Evolutionary conservation across 2,888 invertebrate genomes (phyloP), one percentile per base, ranked within the genome.

Genomic region (Amitus sp.): DNA sequence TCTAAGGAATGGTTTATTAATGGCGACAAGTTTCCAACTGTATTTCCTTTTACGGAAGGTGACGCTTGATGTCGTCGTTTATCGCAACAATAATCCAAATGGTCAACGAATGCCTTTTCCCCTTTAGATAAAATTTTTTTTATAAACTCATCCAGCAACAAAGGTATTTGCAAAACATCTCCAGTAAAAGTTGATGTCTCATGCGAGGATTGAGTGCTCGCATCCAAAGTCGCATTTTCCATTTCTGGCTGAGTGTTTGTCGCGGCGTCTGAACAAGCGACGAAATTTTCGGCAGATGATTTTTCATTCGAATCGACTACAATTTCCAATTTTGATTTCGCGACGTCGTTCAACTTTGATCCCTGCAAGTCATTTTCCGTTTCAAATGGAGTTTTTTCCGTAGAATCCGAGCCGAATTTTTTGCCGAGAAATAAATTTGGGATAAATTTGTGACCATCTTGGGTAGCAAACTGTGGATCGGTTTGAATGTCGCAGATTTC

Each of bases 321-420:
- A 10, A 54, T 62, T 17, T 72, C 66, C 9, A 60, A 51, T 12
- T 46, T 65, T n/a, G 65, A 39, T 23, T 47, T 47, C n/a, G 13
- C 52, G 6, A 3, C 15, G 34, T 58, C 66, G 6, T 56, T 30
- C 0, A 28, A 34, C 34, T 64, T 65, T 18, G 73, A 68, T 40
- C 75, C 73, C 23, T 73, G 67, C 40, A 76, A 75, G 30, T 77
- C 74, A 55, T 76, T 77, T 47, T 77, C 75, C 47, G 77, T 76
- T 47, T 75, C 72, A 33, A 78, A 78, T 2, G 33, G 9, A 7
- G 17, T 30, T 23, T 13, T 17, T 9, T n/a, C n/a, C n/a, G n/a
- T n/a, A n/a, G n/a, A n/a, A n/a, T n/a, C n/a, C n/a, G n/a, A n/a
- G n/a, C n/a, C n/a, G n/a, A n/a, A n/a, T n/a, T n/a, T n/a, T n/a